These are phyloP conservation scores for Ahaetulla prasina DNA, from an alignment of 2,113 vertebrate species.

Conservation along the genomic window DNA sequence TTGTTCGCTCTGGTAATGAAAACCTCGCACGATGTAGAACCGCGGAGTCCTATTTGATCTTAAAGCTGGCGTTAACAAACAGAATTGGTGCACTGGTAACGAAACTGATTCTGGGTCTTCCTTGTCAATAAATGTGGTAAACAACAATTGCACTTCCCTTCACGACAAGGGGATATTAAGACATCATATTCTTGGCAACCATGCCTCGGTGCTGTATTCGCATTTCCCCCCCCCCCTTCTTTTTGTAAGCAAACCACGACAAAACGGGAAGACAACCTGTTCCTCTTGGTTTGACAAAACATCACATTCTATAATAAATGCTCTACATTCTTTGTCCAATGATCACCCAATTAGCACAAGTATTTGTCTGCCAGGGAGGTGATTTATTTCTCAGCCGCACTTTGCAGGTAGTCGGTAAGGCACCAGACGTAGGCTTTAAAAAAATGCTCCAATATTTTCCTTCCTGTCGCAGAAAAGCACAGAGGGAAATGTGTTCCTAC, in stretches of 20 bases:
- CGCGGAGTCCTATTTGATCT: slow-evolving; percentile 78
- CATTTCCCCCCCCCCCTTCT: background rate
- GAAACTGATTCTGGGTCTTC: slow-evolving; percentile 76
- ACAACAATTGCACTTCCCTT: slow-evolving; percentile 67
- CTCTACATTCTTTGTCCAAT: slow-evolving; percentile 6
- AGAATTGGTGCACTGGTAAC: slow-evolving; percentile 75
- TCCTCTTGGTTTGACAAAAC: slow-evolving; percentile 4
- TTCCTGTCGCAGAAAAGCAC: slow-evolving; percentile 16
- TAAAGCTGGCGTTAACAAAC: slow-evolving; percentile 79
- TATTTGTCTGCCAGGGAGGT: slow-evolving; percentile 26
- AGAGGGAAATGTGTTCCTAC: background rate
- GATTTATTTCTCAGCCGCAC: slow-evolving; percentile 43
- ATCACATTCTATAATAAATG: slow-evolving; percentile 18
- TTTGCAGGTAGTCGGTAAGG: slow-evolving; percentile 30
- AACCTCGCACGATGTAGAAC: slow-evolving; percentile 75
- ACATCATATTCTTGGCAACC: slow-evolving; percentile 59
- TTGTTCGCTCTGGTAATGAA: slow-evolving; percentile 77
- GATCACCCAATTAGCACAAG: slow-evolving; percentile 38
- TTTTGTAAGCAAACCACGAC: slow-evolving; percentile 6
- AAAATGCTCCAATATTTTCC: background rate
- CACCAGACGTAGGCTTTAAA: slow-evolving; percentile 25
- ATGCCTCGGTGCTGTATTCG: background rate
- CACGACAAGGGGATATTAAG: slow-evolving; percentile 64
- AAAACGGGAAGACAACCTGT: slow-evolving; percentile 20
- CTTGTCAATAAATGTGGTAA: slow-evolving; percentile 76